A percentile compares a stretch with the other conserved stretches of the same genome.
phyloP scores from a whole-genome alignment of 2,113 vertebrate species.

The Ailurus styani region DNA sequence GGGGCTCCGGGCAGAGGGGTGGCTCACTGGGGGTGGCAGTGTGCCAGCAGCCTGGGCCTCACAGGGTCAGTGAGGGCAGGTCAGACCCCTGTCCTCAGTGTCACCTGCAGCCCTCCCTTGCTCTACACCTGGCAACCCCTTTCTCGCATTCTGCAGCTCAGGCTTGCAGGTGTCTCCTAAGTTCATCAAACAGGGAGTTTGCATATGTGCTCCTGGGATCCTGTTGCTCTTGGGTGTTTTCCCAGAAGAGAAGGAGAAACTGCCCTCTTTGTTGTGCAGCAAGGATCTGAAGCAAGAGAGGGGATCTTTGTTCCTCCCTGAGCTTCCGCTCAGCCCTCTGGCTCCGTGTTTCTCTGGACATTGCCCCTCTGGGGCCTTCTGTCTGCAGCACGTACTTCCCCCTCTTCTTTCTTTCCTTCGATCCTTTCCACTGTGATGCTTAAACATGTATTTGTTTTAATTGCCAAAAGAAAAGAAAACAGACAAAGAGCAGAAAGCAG shows the following conservation, averaged over 20 bases:
- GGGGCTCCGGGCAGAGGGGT: fast-evolving
- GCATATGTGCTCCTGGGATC: background rate
- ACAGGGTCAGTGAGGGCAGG: too few relatives aligned
- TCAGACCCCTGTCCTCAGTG: background rate
- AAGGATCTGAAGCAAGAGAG: background rate
- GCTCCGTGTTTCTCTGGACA: background rate
- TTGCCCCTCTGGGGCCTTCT: background rate
- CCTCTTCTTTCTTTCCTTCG: background rate
- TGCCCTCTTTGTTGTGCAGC: background rate
- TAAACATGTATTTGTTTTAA: background rate
- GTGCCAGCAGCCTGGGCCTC: background rate
- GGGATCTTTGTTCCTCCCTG: background rate
- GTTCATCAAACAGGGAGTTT: background rate
- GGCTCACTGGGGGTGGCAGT: fast-evolving
- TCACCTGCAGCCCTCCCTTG: background rate
- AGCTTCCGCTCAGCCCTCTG: too few relatives aligned
- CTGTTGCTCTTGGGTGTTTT: conserved; percentile 15
- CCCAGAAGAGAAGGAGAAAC: conserved; percentile 9
- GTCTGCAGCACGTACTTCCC: background rate
- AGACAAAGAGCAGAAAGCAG: background rate
- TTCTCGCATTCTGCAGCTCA: background rate
- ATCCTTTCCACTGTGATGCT: background rate
- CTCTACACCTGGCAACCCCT: background rate
- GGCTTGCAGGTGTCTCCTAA: background rate
- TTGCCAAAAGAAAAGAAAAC: background rate